A percentile compares a stretch with the other conserved stretches of the same genome.
Evolutionary conservation across 1,140 invertebrate genomes (phyloP).

Genomic region (Dinothrombium tinctorium): DNA sequence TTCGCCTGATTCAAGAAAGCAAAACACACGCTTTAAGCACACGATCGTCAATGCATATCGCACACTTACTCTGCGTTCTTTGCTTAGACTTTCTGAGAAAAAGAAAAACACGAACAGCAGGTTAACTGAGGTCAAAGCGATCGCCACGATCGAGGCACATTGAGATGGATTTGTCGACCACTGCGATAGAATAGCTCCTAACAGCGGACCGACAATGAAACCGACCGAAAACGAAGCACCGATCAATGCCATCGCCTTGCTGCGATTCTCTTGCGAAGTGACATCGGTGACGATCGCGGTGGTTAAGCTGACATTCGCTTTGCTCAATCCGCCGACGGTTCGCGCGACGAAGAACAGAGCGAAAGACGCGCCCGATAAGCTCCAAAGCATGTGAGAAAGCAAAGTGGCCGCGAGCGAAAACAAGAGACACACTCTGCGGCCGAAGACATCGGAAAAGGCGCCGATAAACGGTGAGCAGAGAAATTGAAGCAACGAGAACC

Average conservation of each 20-base stretch:
- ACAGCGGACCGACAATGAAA: constrained; percentile 82
- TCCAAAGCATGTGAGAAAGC: constrained; percentile 13
- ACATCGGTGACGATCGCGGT: constrained; percentile 91
- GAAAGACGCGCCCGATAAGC: constrained; percentile 51
- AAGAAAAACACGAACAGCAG: constrained; percentile 6
- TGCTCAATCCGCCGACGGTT: constrained; percentile 77
- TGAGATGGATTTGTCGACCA: constrained; percentile 31
- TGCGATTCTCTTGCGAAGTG: constrained; percentile 48
- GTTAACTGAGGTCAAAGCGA: constrained; percentile 9
- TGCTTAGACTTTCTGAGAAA: constrained; percentile 28
- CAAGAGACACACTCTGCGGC: constrained; percentile 60
- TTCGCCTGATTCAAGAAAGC: constrained; percentile 32
- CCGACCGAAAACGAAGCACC: constrained; percentile 92
- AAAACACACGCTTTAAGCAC: constrained; percentile 8
- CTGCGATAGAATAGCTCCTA: constrained; percentile 70
- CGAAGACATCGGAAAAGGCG: constrained; percentile 82
- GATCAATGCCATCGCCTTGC: constrained; percentile 84
- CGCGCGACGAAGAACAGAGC: constrained; percentile 72
- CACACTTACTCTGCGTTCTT: constrained; percentile 30
- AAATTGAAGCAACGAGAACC: constrained; percentile 93
- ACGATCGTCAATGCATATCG: neutral
- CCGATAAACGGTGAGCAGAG: constrained; percentile 78
- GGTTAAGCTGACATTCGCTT: constrained; percentile 83
- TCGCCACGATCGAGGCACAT: constrained; percentile 5
- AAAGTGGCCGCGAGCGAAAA: constrained; percentile 44